Evolutionary conservation across 2,797 vertebrate genomes (phyloP).

Genomic region (Acomys russatus): DNA sequence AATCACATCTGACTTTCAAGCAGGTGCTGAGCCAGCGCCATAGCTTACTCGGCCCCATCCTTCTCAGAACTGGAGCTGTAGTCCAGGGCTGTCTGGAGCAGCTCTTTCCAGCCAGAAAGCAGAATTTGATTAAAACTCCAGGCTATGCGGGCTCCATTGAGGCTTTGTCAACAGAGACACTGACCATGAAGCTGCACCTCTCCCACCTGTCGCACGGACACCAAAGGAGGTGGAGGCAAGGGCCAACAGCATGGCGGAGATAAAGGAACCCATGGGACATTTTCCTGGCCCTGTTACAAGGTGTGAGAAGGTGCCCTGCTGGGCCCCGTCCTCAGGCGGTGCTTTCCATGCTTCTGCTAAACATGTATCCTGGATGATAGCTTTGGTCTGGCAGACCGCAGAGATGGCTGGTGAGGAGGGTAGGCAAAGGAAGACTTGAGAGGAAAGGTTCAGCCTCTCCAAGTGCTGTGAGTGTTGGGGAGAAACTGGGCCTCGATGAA

Average conservation of each 20-base stretch:
- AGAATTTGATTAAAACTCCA: neutral
- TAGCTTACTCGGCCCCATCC: neutral
- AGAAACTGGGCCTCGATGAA: slow-evolving; percentile 22
- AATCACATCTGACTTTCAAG: neutral
- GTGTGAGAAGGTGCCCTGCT: neutral
- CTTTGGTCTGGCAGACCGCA: fast-evolving
- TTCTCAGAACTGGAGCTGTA: fast-evolving
- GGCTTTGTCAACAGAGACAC: too few relatives aligned
- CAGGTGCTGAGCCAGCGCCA: neutral
- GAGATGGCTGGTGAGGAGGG: neutral
- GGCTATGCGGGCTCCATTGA: neutral
- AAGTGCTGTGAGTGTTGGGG: slow-evolving; percentile 60
- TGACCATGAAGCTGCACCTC: fast-evolving
- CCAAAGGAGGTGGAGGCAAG: fast-evolving
- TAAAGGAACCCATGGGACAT: neutral
- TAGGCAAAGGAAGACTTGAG: neutral
- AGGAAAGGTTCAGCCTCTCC: neutral
- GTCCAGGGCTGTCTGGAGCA: neutral
- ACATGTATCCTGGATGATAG: neutral
- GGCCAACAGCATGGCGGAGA: too few relatives aligned
- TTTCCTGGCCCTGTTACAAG: too few relatives aligned
- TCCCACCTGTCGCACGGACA: neutral
- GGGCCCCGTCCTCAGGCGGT: neutral
- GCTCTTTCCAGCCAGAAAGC: neutral
- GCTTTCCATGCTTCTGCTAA: neutral